phyloP scores from a whole-genome alignment of 1,140 invertebrate species.

The Zaprionus gabonicus region DNA sequence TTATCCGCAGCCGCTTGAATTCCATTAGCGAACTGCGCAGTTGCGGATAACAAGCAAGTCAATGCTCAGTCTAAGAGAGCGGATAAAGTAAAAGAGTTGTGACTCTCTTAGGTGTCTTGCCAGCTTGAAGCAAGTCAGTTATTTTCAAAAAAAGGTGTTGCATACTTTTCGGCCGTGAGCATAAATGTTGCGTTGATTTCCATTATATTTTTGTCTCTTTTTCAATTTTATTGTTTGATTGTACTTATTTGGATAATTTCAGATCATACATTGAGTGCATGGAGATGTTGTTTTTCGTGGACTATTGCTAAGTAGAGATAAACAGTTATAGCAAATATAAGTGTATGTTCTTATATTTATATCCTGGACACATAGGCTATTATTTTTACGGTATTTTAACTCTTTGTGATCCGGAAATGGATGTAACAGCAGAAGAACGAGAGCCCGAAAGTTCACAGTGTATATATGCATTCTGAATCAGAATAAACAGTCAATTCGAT shows the following conservation, averaged over 20 bases:
- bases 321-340: no score
- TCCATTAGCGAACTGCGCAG: conserved; percentile 26
- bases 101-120: not conserved
- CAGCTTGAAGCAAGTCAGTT: not conserved
- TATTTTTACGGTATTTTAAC: no score
- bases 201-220: not conserved
- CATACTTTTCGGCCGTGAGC: conserved; percentile 22
- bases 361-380: no score
- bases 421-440: no score
- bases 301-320: no score
- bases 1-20: conserved; percentile 54
- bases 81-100: conserved; percentile 14
- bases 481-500: no score
- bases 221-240: not conserved
- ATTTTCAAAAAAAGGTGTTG: not conserved
- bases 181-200: not conserved
- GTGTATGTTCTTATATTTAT: no score
- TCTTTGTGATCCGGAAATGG: no score
- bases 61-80: conserved; percentile 7
- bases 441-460: no score
- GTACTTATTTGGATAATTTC: not conserved
- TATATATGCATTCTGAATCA: no score
- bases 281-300: no score
- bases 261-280: no score
- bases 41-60: conserved; percentile 50